Conservation (phyloP, 92 coral and sea anemone species). For the Montipora capitata region DNA sequence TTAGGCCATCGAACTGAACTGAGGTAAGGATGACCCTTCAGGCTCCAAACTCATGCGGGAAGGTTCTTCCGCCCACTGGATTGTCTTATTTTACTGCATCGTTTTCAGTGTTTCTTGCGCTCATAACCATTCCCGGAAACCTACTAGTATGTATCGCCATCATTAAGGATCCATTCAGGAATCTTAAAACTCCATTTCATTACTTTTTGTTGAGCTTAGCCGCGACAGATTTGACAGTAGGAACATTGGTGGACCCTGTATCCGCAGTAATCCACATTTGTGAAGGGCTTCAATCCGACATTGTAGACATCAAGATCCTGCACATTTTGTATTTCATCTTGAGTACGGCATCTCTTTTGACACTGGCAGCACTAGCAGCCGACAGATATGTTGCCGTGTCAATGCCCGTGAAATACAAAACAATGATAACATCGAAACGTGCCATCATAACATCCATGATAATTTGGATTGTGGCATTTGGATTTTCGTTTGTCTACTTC, state of each 20-base stretch:
- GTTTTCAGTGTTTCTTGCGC: constrained; percentile 70
- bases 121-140: constrained; percentile 91
- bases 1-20: too few species aligned
- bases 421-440: constrained; percentile 69
- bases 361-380: constrained; percentile 80
- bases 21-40: too few species aligned
- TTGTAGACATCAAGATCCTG: constrained; percentile 72
- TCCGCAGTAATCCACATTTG: constrained; percentile 79
- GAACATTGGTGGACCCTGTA: constrained; percentile 84
- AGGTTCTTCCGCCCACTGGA: constrained; percentile 61
- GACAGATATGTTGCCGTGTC: constrained; percentile 91
- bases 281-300: constrained; percentile 74
- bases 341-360: constrained; percentile 89
- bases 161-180: constrained; percentile 85
- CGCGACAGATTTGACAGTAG: constrained; percentile 88
- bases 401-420: constrained; percentile 78
- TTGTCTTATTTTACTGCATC: constrained; percentile 86
- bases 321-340: constrained; percentile 83
- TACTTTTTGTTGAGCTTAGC: constrained; percentile 85
- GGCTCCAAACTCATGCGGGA: constrained; percentile 45
- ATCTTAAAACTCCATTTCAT: constrained; percentile 90
- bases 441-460: constrained; percentile 66
- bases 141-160: constrained; percentile 84
- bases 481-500: constrained; percentile 78
- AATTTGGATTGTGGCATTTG: constrained; percentile 84